These are phyloP conservation scores for Emydura subglobosa DNA, from an alignment of 2,113 vertebrate species.

Conservation along the genomic window DNA sequence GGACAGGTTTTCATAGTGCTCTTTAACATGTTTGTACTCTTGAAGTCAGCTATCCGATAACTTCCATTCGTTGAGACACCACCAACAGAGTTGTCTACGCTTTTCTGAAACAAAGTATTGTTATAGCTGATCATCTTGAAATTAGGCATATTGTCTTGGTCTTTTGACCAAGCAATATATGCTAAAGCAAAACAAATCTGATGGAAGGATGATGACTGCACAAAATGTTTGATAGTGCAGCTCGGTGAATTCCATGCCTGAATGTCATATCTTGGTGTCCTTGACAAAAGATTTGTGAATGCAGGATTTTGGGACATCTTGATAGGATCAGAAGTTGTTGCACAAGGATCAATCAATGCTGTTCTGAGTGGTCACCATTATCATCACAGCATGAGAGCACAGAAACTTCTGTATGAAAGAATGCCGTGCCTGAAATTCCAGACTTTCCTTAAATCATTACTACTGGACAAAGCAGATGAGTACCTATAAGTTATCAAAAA, in stretches of 20 bases:
- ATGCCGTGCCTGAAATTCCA: not conserved
- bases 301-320: not conserved
- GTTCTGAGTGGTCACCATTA: not conserved
- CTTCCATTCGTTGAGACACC: too few species aligned
- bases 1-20: too few species aligned
- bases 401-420: too few species aligned
- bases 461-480: not conserved
- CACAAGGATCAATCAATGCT: not conserved
- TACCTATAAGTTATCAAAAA: not conserved
- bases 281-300: not conserved
- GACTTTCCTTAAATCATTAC: not conserved
- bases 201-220: not conserved
- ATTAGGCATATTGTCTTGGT: too few species aligned
- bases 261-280: not conserved
- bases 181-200: not conserved
- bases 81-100: too few species aligned
- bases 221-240: not conserved
- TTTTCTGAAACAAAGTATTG: too few species aligned
- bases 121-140: too few species aligned
- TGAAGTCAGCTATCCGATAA: too few species aligned
- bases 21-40: too few species aligned
- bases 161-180: not conserved
- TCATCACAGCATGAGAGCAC: not conserved
- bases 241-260: not conserved
- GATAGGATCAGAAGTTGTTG: not conserved